Percentiles rank a stretch among this genome's conserved stretches.
Conservation (phyloP, 2,113 vertebrate species). For the Hippocampus zosterae region DNA sequence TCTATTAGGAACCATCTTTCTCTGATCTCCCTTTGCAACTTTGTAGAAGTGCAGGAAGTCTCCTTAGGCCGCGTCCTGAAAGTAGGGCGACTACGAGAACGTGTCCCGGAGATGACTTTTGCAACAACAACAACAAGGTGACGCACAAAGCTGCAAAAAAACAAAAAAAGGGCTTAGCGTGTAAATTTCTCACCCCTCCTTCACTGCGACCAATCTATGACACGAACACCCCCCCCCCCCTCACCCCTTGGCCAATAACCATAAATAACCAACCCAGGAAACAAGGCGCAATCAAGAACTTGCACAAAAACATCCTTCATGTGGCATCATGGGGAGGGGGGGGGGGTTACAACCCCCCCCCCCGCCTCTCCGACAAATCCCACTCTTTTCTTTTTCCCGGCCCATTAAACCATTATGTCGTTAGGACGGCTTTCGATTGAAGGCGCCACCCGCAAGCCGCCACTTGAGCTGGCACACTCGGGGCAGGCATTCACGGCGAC, state of each 20-base stretch:
- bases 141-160: slow-evolving; percentile 3
- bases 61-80: not conserved
- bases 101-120: slow-evolving; percentile 16
- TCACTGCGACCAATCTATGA: slow-evolving; percentile 59
- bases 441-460: slow-evolving; percentile 54
- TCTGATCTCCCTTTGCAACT: not conserved
- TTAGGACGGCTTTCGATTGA: slow-evolving; percentile 33
- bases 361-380: slow-evolving; percentile 45
- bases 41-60: not conserved
- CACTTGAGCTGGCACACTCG: slow-evolving; percentile 49
- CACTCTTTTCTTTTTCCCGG: slow-evolving; percentile 48
- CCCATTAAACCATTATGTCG: slow-evolving; percentile 64
- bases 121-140: not conserved
- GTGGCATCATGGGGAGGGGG: slow-evolving; percentile 41
- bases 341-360: slow-evolving; percentile 51
- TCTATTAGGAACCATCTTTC: not conserved
- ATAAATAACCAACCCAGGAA: slow-evolving; percentile 62
- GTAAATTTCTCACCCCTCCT: slow-evolving; percentile 46
- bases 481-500: not conserved
- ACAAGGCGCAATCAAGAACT: slow-evolving; percentile 53
- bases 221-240: slow-evolving; percentile 50
- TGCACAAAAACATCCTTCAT: slow-evolving; percentile 64
- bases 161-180: slow-evolving; percentile 8
- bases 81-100: slow-evolving; percentile 16
- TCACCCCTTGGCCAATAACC: slow-evolving; percentile 43